Evolutionary conservation across 1,140 invertebrate genomes (phyloP).

Genomic region (Sitophilus oryzae): DNA sequence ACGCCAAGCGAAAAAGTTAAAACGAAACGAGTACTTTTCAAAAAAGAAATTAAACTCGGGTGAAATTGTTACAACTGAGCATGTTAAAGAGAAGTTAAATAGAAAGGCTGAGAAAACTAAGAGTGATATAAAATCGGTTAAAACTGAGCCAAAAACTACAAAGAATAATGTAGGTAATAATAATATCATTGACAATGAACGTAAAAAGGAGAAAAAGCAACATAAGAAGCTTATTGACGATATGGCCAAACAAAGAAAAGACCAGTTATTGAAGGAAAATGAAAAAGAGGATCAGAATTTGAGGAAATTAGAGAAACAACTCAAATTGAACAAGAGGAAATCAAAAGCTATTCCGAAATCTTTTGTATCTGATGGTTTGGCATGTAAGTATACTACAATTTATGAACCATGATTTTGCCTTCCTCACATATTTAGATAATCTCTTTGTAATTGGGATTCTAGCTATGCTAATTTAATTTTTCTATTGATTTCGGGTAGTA

Average conservation of each 20-base stretch:
- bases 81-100: no score
- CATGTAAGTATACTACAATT: conserved; percentile 59
- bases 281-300: conserved; percentile 74
- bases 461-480: conserved; percentile 5
- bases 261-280: conserved; percentile 64
- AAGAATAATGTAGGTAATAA: no score
- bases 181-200: conserved; percentile 5
- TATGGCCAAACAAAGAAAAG: conserved; percentile 54
- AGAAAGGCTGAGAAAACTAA: no score
- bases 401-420: no score
- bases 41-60: no score
- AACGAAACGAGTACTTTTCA: background rate
- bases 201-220: conserved; percentile 43
- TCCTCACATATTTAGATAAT: no score
- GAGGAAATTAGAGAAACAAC: conserved; percentile 73
- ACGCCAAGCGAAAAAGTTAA: background rate
- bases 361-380: conserved; percentile 76
- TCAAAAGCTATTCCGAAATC: conserved; percentile 68
- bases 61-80: no score
- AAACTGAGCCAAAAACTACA: no score
- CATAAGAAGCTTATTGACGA: conserved; percentile 49
- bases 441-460: no score
- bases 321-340: conserved; percentile 75
- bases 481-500: no score
- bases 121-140: no score